Percentiles rank a stretch among this genome's conserved stretches.
These are phyloP conservation scores for Peromyscus californicus DNA, from an alignment of 2,113 vertebrate genomes.

Conservation along the genomic window DNA sequence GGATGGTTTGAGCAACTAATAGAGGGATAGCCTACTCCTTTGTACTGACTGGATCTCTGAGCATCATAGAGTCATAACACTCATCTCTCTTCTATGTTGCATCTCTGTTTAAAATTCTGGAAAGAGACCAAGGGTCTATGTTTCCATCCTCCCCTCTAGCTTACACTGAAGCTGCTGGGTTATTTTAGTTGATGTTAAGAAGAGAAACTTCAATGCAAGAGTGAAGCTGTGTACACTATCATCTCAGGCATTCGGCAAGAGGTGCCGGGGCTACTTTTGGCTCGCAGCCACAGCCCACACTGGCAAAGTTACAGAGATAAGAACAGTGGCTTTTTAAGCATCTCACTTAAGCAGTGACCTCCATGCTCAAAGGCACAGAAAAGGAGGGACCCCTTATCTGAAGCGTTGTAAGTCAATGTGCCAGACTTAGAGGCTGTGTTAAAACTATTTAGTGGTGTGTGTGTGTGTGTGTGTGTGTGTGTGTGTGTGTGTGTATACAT, in stretches of 20 bases:
- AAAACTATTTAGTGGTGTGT: background rate
- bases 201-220: conserved; percentile 55
- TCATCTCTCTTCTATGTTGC: background rate
- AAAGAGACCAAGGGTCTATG: background rate
- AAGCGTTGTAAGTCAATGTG: conserved; percentile 61
- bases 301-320: conserved; percentile 80
- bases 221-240: conserved; percentile 3
- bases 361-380: conserved; percentile 86
- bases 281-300: conserved; percentile 76
- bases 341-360: conserved; percentile 82
- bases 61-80: background rate
- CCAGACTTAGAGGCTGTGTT: background rate
- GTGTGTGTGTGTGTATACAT: accelerated
- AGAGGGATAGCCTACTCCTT: background rate
- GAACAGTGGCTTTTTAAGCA: conserved; percentile 85
- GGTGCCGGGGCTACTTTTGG: conserved; percentile 71
- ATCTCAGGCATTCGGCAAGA: conserved; percentile 25
- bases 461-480: accelerated
- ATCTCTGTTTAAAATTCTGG: background rate
- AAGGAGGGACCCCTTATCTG: conserved; percentile 82
- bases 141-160: background rate
- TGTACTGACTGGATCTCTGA: background rate
- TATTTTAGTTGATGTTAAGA: background rate
- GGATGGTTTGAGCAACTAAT: background rate
- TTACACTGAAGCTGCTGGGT: background rate